These are phyloP conservation scores for Brachyptera risi DNA, from an alignment of 2,888 invertebrate genomes.

Conservation along the genomic window DNA sequence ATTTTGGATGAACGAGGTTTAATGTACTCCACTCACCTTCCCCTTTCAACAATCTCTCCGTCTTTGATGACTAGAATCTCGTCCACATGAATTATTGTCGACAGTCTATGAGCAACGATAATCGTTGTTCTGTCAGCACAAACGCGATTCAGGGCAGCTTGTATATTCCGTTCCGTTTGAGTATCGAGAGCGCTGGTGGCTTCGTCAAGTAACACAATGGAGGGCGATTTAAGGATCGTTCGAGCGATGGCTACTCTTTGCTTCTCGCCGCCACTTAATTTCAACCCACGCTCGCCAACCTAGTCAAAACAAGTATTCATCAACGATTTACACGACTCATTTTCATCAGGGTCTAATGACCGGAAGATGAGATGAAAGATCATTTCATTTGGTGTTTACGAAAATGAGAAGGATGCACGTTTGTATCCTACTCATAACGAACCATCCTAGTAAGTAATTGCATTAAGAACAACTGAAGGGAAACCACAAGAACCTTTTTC, in stretches of 20 bases:
- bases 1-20: constrained; percentile 38
- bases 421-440: too few species aligned
- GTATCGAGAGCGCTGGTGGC: constrained; percentile 95
- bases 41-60: constrained; percentile 87
- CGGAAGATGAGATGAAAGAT: too few species aligned
- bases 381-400: too few species aligned
- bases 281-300: constrained; percentile 93
- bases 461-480: too few species aligned
- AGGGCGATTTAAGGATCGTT: constrained; percentile 87
- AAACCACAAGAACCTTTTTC: too few species aligned
- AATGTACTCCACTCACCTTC: constrained; percentile 61
- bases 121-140: constrained; percentile 86
- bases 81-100: constrained; percentile 92
- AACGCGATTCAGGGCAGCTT: constrained; percentile 69
- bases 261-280: constrained; percentile 96
- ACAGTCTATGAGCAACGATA: constrained; percentile 90
- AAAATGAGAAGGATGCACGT: too few species aligned
- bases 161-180: constrained; percentile 87
- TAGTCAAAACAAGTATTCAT: constrained; percentile 42
- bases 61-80: constrained; percentile 90
- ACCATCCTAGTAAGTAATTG: too few species aligned
- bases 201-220: constrained; percentile 89
- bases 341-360: too few species aligned
- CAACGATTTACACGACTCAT: too few species aligned
- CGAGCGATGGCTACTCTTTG: constrained; percentile 96